Base-by-base conservation (phyloP, 2,888 invertebrate genomes). In the Dexiosoma caninum region DNA sequence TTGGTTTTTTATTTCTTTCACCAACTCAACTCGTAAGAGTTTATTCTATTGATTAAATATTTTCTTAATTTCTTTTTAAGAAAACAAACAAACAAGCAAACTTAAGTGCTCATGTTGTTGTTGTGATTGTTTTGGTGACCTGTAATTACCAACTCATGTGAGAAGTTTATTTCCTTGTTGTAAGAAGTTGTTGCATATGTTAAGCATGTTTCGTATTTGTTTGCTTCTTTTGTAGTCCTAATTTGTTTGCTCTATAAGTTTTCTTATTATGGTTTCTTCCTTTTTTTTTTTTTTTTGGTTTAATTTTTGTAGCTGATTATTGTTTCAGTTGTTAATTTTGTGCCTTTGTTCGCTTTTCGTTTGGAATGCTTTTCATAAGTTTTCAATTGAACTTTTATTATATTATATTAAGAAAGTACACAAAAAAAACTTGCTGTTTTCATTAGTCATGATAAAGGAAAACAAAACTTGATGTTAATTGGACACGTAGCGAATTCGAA, bases 401-500 rank as follows among this genome's bases (percentile, higher is more conserved):
- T n/a, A 64, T 67, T 67, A 30, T 57, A 30, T 75, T 62, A 62
- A 51, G 21, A 59, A 35, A 46, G 16, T 30, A 19, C n/a, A n/a
- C n/a, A n/a, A n/a, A 2, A 32, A 67, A 53, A 72, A 60, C 35
- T 67, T 72, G 44, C 55, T 67, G 37, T 42, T 72, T 78, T 78
- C 70, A 64, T 70, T 70, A 66, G 44, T 66, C 35, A 42, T 55
- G 74, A 79, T 69, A 44, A 62, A 69, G 40, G 59, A 19, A 76
- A 76, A 76, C 59, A 71, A 80, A 66, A 80, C 80, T 80, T 80
- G 80, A 76, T 70, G 59, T 76, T 80, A 80, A 80, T 80, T 75
- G 80, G 66, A 12, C 80, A 80, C 80, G 80, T 75, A 80, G 32
- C 9, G 16, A 64, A 57, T 69, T 62, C 23, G 37, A n/a, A 72